Evolutionary conservation across 2,797 vertebrate genomes (phyloP).

Genomic region (Cuniculus paca): DNA sequence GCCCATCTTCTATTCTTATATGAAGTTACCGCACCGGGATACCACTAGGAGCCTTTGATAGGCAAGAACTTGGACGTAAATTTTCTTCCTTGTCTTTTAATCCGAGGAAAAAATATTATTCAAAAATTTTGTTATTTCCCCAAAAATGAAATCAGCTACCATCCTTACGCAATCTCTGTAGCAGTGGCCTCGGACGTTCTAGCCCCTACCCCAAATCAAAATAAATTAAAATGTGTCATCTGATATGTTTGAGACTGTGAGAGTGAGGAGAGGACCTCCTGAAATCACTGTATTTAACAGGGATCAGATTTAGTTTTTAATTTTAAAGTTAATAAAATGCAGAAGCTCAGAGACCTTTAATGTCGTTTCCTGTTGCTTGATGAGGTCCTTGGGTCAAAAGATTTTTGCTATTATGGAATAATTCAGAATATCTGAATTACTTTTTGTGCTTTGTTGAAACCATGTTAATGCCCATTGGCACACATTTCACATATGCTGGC

Average conservation of each 20-base stretch:
- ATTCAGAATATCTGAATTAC: constrained; percentile 52
- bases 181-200: neutral
- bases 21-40: constrained; percentile 6
- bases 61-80: constrained; percentile 7
- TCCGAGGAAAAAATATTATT: neutral
- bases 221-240: constrained; percentile 17
- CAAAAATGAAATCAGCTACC: constrained; percentile 16
- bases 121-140: constrained; percentile 40
- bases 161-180: neutral
- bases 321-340: constrained; percentile 72
- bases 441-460: constrained; percentile 25
- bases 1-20: constrained; percentile 59
- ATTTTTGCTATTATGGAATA: constrained; percentile 30
- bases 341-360: constrained; percentile 55
- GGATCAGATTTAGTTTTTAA: constrained; percentile 50
- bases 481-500: constrained; percentile 22
- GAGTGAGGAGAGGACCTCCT: neutral
- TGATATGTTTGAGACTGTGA: neutral
- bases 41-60: neutral
- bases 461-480: neutral
- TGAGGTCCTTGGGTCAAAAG: constrained; percentile 35
- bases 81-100: constrained; percentile 58
- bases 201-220: constrained; percentile 22
- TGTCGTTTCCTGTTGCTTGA: constrained; percentile 52
- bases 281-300: neutral